Percentiles rank a stretch among this genome's conserved stretches.
These are phyloP conservation scores for Brenthis ino DNA, from an alignment of 2,888 invertebrate species.

Conservation along the genomic window DNA sequence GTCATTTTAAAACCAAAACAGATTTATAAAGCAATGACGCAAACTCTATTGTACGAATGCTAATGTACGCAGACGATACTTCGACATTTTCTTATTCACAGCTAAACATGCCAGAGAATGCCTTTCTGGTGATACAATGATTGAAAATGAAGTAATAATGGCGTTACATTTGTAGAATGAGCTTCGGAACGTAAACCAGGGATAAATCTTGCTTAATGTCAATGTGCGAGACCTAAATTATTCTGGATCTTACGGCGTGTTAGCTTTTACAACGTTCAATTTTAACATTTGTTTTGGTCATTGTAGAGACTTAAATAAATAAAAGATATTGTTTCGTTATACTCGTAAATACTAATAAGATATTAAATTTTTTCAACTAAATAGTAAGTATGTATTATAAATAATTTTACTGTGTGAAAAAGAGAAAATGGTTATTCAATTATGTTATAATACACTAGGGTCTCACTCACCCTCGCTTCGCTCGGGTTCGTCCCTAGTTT, in stretches of 20 bases:
- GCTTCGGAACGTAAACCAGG: conserved; percentile 27
- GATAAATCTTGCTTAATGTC: conserved; percentile 33
- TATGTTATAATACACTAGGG: no score
- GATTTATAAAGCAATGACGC: conserved; percentile 25
- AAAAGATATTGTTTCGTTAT: no score
- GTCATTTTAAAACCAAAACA: conserved; percentile 30
- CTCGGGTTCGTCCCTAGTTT: no score
- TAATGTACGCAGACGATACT: conserved; percentile 32
- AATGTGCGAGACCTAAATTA: conserved; percentile 22
- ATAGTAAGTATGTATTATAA: no score
- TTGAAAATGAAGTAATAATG: conserved; percentile 38
- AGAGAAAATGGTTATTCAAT: no score
- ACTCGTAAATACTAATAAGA: no score
- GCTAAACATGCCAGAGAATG: conserved; percentile 22
- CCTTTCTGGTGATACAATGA: conserved; percentile 30
- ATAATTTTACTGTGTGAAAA: no score
- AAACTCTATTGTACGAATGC: conserved; percentile 31
- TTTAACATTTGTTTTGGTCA: no score
- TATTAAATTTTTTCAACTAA: no score
- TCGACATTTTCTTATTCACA: conserved; percentile 26
- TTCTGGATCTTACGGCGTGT: neutral
- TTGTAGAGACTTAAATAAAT: no score
- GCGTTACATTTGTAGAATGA: conserved; percentile 35
- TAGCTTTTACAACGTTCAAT: no score
- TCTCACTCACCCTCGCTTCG: no score